Evolutionary conservation across 1,140 invertebrate genomes (phyloP).

Genomic region (Psilanteris sp.): DNA sequence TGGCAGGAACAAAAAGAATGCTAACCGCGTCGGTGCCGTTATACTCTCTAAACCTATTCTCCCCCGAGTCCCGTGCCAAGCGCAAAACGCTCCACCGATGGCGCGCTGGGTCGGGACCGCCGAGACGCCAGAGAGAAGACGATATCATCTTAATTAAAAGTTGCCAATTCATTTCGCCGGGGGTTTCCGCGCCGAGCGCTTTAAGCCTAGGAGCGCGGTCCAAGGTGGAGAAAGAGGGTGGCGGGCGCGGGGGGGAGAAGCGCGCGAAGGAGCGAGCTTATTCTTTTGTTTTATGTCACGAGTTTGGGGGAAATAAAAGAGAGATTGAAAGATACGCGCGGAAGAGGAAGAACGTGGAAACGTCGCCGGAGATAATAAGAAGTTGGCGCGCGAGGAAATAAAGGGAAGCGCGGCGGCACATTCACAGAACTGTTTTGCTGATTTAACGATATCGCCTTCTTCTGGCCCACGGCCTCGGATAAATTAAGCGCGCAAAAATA

Average conservation of each 20-base stretch:
- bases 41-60: slow-evolving; percentile 67
- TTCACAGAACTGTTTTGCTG: slow-evolving; percentile 63
- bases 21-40: slow-evolving; percentile 70
- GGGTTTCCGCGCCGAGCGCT: slow-evolving; percentile 57
- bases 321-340: slow-evolving; percentile 63
- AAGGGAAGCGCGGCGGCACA: slow-evolving; percentile 64
- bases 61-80: slow-evolving; percentile 50
- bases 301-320: slow-evolving; percentile 62
- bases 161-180: slow-evolving; percentile 79
- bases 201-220: slow-evolving; percentile 43
- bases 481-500: slow-evolving; percentile 48
- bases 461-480: slow-evolving; percentile 34
- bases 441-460: slow-evolving; percentile 57
- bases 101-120: slow-evolving; percentile 48
- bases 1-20: slow-evolving; percentile 80
- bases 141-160: slow-evolving; percentile 81
- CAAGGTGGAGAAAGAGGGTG: slow-evolving; percentile 40
- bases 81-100: slow-evolving; percentile 56
- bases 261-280: slow-evolving; percentile 60
- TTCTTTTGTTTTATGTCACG: slow-evolving; percentile 75
- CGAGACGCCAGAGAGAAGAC: slow-evolving; percentile 65
- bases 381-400: slow-evolving; percentile 75
- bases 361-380: slow-evolving; percentile 73
- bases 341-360: slow-evolving; percentile 67
- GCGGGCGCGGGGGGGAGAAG: too few relatives aligned